A percentile compares a stretch with the other conserved stretches of the same genome.
phyloP scores from a whole-genome alignment of 2,888 invertebrate genomes.

The Lissocephala sabroskyi region DNA sequence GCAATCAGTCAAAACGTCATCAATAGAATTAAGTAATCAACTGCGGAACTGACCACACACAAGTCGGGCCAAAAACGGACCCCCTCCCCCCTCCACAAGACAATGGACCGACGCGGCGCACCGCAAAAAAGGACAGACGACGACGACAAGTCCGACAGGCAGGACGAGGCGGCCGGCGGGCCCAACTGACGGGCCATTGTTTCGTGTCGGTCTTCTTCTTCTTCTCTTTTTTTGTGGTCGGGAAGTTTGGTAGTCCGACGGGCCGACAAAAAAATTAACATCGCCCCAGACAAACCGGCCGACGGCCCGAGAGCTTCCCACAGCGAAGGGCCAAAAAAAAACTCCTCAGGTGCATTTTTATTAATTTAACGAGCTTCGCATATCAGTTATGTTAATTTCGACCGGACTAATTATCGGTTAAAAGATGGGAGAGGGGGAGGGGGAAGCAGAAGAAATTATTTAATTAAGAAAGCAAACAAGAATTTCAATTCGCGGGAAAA shows the following conservation, averaged over 20 bases:
- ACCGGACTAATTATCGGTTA: constrained; percentile 26
- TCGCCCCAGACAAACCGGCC: too few relatives aligned
- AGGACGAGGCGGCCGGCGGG: too few relatives aligned
- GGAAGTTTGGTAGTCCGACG: too few relatives aligned
- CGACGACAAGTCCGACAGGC: too few relatives aligned
- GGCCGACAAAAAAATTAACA: too few relatives aligned
- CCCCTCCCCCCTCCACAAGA: constrained; percentile 4
- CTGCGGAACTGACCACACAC: constrained; percentile 50
- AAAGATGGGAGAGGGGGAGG: neutral
- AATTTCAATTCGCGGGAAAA: too few relatives aligned
- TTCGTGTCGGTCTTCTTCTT: too few relatives aligned
- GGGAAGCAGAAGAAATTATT: too few relatives aligned
- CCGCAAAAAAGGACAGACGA: neutral
- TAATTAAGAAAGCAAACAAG: too few relatives aligned
- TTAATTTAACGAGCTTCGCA: neutral
- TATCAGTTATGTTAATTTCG: constrained; percentile 27
- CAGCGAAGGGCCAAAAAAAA: neutral
- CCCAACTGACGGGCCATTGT: too few relatives aligned
- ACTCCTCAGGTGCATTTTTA: constrained; percentile 2
- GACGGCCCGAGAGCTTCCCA: neutral
- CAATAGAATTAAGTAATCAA: constrained; percentile 69
- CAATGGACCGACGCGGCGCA: constrained; percentile 5
- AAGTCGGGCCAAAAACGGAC: constrained; percentile 14
- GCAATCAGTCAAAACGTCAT: constrained; percentile 66
- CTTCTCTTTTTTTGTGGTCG: too few relatives aligned